Evolutionary conservation across 2,797 vertebrate genomes (phyloP).

Genomic region (Glossophaga mutica): DNA sequence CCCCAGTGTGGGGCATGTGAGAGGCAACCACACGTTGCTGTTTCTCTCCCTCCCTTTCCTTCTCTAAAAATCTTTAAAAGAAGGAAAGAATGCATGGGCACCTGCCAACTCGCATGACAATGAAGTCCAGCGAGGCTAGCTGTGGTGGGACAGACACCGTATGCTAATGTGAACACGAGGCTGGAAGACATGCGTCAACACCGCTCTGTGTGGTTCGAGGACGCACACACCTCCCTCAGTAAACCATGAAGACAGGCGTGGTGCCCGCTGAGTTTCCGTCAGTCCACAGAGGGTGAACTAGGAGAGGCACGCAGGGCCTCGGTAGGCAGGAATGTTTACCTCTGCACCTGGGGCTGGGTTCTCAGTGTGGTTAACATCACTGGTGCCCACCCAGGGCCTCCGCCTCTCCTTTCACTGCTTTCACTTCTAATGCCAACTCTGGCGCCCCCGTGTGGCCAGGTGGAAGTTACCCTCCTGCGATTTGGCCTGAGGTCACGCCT

Average conservation of each 20-base stretch:
- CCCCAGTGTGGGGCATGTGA: no score
- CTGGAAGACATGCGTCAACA: not conserved
- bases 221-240: not conserved
- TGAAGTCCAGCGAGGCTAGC: not conserved
- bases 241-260: not conserved
- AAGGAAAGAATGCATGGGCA: not conserved
- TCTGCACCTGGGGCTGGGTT: not conserved
- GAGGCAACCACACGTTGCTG: no score
- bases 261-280: not conserved
- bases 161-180: not conserved
- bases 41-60: no score
- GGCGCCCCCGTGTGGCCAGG: not conserved
- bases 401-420: not conserved
- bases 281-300: rapidly evolving
- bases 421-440: not conserved
- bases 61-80: no score
- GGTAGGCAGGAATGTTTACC: not conserved
- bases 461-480: not conserved
- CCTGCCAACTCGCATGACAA: not conserved
- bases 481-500: not conserved
- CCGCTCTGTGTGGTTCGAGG: not conserved
- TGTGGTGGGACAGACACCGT: not conserved
- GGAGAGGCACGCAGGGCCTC: not conserved
- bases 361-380: rapidly evolving
- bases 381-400: no score